phyloP scores from a whole-genome alignment of 37 sponge, comb jelly and placozoan genomes.

The Tethya wilhelma region DNA sequence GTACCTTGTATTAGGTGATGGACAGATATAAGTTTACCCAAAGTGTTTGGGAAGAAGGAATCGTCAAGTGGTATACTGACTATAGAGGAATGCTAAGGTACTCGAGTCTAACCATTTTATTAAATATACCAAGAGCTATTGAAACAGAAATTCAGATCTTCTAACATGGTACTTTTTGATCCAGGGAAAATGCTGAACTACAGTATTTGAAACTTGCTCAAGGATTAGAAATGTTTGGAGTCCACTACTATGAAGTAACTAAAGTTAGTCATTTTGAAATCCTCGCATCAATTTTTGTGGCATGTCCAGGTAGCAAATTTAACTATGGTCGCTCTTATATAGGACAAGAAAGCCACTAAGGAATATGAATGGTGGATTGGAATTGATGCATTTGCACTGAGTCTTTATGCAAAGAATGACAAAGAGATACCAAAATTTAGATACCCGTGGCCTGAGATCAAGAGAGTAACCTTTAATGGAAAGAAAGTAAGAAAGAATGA shows the following conservation, averaged over 20 bases:
- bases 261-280: too few relatives aligned
- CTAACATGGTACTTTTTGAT: too few relatives aligned
- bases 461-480: conserved; percentile 85
- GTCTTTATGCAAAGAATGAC: conserved; percentile 83
- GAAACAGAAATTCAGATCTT: too few relatives aligned
- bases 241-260: conserved; percentile 96
- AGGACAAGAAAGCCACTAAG: conserved; percentile 94
- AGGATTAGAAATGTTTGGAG: conserved; percentile 92
- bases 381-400: conserved; percentile 90
- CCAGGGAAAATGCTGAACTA: conserved; percentile 86
- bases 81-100: conserved; percentile 79
- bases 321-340: too few relatives aligned
- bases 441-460: conserved; percentile 96
- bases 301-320: too few relatives aligned
- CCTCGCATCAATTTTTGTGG: too few relatives aligned
- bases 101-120: too few relatives aligned
- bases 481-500: conserved; percentile 70
- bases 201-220: conserved; percentile 90
- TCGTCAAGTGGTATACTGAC: conserved; percentile 71
- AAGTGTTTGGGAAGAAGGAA: conserved; percentile 90
- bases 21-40: conserved; percentile 84
- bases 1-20: conserved; percentile 74
- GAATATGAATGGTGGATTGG: conserved; percentile 90
- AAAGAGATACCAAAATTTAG: conserved; percentile 81
- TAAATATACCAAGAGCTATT: too few relatives aligned